Conservation (phyloP, 1,140 invertebrate genomes). For the Leptinotarsa defecta region DNA sequence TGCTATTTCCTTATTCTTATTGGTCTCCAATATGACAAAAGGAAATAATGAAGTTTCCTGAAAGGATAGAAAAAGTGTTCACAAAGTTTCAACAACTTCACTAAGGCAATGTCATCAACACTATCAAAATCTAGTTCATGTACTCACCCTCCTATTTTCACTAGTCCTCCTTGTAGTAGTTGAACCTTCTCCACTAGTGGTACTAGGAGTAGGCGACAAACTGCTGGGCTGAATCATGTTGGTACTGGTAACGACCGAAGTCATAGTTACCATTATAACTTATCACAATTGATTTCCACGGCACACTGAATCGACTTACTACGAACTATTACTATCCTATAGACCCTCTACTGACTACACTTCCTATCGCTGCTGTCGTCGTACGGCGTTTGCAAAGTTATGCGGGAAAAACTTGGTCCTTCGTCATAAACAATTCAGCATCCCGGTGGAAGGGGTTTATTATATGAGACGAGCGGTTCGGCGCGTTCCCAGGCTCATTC, state of each 20-base stretch:
- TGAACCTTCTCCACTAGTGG: slow-evolving; percentile 15
- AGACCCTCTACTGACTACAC: neutral
- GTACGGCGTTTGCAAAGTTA: slow-evolving; percentile 21
- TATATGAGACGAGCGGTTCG: slow-evolving; percentile 39
- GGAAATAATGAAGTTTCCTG: too few relatives aligned
- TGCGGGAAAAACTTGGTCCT: slow-evolving; percentile 25
- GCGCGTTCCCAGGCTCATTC: slow-evolving; percentile 43
- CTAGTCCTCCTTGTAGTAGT: slow-evolving; percentile 32
- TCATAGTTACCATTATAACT: slow-evolving; percentile 29
- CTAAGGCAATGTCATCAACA: too few relatives aligned
- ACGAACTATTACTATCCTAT: neutral
- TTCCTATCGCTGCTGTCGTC: neutral
- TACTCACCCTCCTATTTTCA: slow-evolving; percentile 48
- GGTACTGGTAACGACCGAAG: slow-evolving; percentile 18
- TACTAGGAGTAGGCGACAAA: slow-evolving; percentile 12
- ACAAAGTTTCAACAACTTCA: too few relatives aligned
- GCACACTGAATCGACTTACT: slow-evolving; percentile 7
- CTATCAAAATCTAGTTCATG: too few relatives aligned
- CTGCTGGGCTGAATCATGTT: slow-evolving; percentile 9
- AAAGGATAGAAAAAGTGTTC: too few relatives aligned
- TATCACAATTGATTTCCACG: neutral
- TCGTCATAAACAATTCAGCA: slow-evolving; percentile 21
- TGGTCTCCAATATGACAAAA: too few relatives aligned
- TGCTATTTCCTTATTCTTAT: too few relatives aligned
- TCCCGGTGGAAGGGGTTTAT: slow-evolving; percentile 5